Percentiles rank a stretch among this genome's conserved stretches.
These are phyloP conservation scores for Pangasianodon gigas DNA, from an alignment of 2,113 vertebrate genomes.

Conservation along the genomic window DNA sequence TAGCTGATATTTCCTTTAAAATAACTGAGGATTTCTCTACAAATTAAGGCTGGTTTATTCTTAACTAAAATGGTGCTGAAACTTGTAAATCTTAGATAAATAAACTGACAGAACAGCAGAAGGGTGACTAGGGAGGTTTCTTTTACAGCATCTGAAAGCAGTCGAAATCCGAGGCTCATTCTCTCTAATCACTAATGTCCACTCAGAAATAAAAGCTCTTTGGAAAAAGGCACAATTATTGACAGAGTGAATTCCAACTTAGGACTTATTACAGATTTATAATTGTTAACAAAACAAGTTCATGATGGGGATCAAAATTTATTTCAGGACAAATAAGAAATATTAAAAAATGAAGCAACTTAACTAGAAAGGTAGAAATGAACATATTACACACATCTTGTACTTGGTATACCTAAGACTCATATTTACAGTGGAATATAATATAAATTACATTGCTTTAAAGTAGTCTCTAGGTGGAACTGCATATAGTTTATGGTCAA, in stretches of 20 bases:
- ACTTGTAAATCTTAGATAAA: no score
- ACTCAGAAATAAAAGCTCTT: background rate
- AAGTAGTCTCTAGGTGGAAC: background rate
- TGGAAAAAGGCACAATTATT: background rate
- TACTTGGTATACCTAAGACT: background rate
- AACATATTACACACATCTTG: background rate
- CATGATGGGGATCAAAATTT: background rate
- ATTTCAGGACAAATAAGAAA: background rate
- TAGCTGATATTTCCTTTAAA: no score
- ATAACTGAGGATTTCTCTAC: no score
- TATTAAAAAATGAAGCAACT: background rate
- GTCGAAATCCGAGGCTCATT: no score
- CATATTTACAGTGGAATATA: slow-evolving; percentile 5
- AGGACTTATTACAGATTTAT: background rate
- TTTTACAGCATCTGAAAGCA: no score
- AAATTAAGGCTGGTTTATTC: no score
- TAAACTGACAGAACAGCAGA: no score
- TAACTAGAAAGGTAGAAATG: background rate
- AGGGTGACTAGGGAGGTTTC: no score
- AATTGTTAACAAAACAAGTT: background rate
- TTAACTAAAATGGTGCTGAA: no score
- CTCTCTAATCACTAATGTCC: no score
- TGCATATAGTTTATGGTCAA: background rate
- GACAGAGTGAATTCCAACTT: background rate
- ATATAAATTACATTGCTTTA: background rate